A percentile compares a stretch with the other conserved stretches of the same genome.
These are phyloP conservation scores for Euwallacea similis DNA, from an alignment of 1,140 invertebrate genomes.

Conservation along the genomic window DNA sequence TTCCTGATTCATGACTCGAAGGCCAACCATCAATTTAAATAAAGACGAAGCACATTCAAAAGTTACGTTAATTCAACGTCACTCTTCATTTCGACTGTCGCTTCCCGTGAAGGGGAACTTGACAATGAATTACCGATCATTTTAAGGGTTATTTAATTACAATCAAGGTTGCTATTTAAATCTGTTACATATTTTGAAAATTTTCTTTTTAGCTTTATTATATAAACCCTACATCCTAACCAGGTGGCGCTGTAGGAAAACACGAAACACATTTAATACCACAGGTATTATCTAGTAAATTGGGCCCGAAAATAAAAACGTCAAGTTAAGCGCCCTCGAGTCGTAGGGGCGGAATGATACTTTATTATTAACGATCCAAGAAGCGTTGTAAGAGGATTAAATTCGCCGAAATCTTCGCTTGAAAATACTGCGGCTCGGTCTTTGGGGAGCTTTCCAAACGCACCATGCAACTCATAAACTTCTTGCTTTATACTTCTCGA, in stretches of 20 bases:
- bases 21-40: slow-evolving; percentile 20
- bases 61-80: slow-evolving; percentile 24
- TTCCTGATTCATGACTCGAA: neutral
- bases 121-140: slow-evolving; percentile 26
- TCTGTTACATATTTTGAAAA: neutral
- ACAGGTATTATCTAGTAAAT: slow-evolving; percentile 16
- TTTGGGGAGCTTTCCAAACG: slow-evolving; percentile 8
- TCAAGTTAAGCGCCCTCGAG: slow-evolving; percentile 11
- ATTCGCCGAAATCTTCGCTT: slow-evolving; percentile 26
- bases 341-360: slow-evolving; percentile 17
- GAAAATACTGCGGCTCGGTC: neutral
- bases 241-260: slow-evolving; percentile 1
- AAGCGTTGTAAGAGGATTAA: slow-evolving; percentile 35
- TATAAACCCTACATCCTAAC: no score
- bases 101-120: slow-evolving; percentile 3
- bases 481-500: neutral
- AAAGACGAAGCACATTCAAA: slow-evolving; percentile 13
- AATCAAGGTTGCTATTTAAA: neutral
- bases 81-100: slow-evolving; percentile 24
- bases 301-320: slow-evolving; percentile 27
- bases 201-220: neutral
- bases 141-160: slow-evolving; percentile 22
- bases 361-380: slow-evolving; percentile 39
- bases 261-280: slow-evolving; percentile 12
- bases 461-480: slow-evolving; percentile 6